Evolutionary conservation across 2,113 vertebrate genomes (phyloP), one percentile per base, ranked within the genome.

Genomic region (Ibidorhyncha struthersii): DNA sequence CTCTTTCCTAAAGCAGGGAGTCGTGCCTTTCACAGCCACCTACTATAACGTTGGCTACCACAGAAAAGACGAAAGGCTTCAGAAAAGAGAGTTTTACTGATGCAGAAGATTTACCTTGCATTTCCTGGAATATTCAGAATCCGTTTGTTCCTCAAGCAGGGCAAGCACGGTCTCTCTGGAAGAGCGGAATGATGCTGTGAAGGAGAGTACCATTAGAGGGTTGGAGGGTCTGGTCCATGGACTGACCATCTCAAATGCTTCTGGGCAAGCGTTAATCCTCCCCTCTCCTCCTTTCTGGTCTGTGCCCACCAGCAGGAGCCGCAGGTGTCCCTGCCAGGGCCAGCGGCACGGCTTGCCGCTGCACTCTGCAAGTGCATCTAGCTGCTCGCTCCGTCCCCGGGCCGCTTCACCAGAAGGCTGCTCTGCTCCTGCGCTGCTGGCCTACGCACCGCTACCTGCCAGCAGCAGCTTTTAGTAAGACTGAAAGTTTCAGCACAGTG

Each of bases 291-390:
- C 14, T 16, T 12, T 32, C 55, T 29, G 55, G 23, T 20, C 49
- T 23, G 12, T 13, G 49, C 49, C 49, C 49, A 50, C 49, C 23
- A 25, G 49, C 49, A 50, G 40, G 26, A 90, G 61, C 49, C 5
- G 1, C 25, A 7, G 41, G 36, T 32, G 10, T 32, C 66, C 17
- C 36, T 25, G 45, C 45, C 40, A 12, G 65, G 36, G 23, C 47
- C n/a, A 17, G 41, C 5, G 4, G 11, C 3, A 2, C 25, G 36
- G 21, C 17, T 43, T 27, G 52, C 29, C 1, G 2, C 47, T 10
- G 26, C 10, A 4, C 14, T 16, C 52, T 6, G 43, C 59, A 8
- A 26, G 67, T 16, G 0, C 4, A 0, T 30, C 40, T 13, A 23
- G 12, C 34, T 1, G 4, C 47, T 55, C 11, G 3, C 49, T 47